Percentiles rank a stretch among this genome's conserved stretches.
Conservation (phyloP, 2,888 invertebrate species). For the Nomada fucata region DNA sequence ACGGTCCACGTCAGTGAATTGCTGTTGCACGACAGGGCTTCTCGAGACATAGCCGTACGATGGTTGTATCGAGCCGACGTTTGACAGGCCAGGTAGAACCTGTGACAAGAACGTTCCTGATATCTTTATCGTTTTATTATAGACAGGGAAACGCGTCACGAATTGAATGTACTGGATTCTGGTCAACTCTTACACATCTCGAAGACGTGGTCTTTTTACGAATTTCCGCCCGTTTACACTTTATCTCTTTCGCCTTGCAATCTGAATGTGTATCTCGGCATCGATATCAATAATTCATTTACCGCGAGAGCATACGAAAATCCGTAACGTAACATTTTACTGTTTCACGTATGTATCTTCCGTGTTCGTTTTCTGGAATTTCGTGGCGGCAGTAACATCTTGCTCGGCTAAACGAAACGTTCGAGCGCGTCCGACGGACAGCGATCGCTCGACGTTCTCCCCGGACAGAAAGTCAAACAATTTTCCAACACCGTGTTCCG, state of each 20-base stretch:
- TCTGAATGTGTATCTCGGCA: background rate
- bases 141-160: background rate
- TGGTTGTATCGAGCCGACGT: constrained; percentile 2
- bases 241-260: background rate
- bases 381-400: background rate
- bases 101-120: background rate
- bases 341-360: background rate
- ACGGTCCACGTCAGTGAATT: constrained; percentile 18
- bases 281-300: background rate
- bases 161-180: background rate
- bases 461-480: too few relatives aligned
- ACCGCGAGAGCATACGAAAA: background rate
- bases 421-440: constrained; percentile 41
- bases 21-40: background rate
- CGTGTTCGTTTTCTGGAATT: background rate
- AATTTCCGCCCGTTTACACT: background rate
- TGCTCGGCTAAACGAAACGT: too few relatives aligned
- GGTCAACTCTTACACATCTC: background rate
- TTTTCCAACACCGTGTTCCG: background rate
- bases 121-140: background rate
- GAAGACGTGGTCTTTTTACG: background rate
- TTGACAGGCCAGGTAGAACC: constrained; percentile 15
- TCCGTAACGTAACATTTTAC: background rate
- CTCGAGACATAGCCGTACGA: constrained; percentile 2
- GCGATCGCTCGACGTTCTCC: background rate